Evolutionary conservation across 2,797 vertebrate species (phyloP).

Genomic region (Pipistrellus nathusii): DNA sequence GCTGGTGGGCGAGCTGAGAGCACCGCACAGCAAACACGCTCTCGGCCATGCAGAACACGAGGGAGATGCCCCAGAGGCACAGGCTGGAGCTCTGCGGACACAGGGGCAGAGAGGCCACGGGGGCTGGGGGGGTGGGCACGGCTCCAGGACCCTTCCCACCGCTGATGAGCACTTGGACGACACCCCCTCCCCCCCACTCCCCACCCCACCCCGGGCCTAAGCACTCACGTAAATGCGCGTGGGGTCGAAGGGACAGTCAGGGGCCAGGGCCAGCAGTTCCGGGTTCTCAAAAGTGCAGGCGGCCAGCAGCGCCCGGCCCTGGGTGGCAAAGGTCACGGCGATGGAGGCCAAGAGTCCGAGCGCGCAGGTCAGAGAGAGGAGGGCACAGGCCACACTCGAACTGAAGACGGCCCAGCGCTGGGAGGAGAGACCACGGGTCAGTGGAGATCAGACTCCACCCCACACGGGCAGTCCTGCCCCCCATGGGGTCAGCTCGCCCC

Average conservation of each 20-base stretch:
- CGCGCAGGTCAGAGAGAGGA: constrained; percentile 89
- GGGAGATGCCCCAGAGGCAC: constrained; percentile 92
- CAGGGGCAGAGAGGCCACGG: rapidly evolving
- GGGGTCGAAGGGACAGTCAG: constrained; percentile 94
- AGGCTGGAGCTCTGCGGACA: constrained; percentile 91
- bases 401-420: constrained; percentile 92
- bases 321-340: constrained; percentile 87
- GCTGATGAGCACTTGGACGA: not conserved
- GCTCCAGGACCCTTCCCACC: not conserved
- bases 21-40: constrained; percentile 90
- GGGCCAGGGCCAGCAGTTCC: constrained; percentile 83
- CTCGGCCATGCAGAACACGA: constrained; percentile 89
- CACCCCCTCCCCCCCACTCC: too few species aligned
- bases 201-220: not conserved
- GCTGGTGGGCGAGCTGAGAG: constrained; percentile 87
- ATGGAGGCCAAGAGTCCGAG: constrained; percentile 88
- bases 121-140: not conserved
- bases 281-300: constrained; percentile 84
- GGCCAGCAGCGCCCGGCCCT: constrained; percentile 88
- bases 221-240: constrained; percentile 93
- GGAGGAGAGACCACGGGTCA: constrained; percentile 1
- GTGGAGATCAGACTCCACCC: not conserved
- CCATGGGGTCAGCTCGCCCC: not conserved
- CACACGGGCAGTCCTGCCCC: not conserved
- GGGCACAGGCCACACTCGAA: constrained; percentile 89